Percentiles rank a stretch among this genome's conserved stretches.
Evolutionary conservation across 2,888 invertebrate species (phyloP).

Genomic region (Punctoribates punctum): DNA sequence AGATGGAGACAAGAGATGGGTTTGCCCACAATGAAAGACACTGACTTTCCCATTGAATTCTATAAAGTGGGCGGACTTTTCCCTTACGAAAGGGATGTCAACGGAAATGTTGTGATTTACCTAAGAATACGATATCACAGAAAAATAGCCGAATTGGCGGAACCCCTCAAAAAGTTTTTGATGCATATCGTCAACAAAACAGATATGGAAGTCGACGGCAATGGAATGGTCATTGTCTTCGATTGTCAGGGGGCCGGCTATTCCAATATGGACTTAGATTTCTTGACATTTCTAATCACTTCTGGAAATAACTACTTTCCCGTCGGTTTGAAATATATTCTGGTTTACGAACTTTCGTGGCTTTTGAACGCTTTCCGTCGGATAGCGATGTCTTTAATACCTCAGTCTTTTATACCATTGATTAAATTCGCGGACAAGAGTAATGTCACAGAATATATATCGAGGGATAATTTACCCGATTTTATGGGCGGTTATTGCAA

Average conservation of each 20-base stretch:
- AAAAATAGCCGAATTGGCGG: conserved; percentile 40
- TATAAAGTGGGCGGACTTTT: conserved; percentile 53
- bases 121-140: conserved; percentile 40
- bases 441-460: conserved; percentile 39
- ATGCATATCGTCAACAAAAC: conserved; percentile 42
- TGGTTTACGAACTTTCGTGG: conserved; percentile 44
- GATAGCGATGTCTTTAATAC: conserved; percentile 39
- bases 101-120: conserved; percentile 48
- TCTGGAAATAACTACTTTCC: conserved; percentile 39
- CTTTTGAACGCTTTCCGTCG: conserved; percentile 41
- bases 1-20: conserved; percentile 52
- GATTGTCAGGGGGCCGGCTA: conserved; percentile 42
- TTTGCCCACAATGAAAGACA: conserved; percentile 51
- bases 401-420: conserved; percentile 17
- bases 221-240: conserved; percentile 41
- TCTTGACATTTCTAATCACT: conserved; percentile 39
- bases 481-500: conserved; percentile 43
- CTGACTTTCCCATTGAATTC: conserved; percentile 51
- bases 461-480: conserved; percentile 42
- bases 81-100: conserved; percentile 52
- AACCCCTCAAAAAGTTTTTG: conserved; percentile 40
- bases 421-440: conserved; percentile 41
- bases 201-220: conserved; percentile 38
- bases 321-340: conserved; percentile 40
- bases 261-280: conserved; percentile 41